Conservation (phyloP, 2,888 invertebrate species). For the Hypena proboscidalis region DNA sequence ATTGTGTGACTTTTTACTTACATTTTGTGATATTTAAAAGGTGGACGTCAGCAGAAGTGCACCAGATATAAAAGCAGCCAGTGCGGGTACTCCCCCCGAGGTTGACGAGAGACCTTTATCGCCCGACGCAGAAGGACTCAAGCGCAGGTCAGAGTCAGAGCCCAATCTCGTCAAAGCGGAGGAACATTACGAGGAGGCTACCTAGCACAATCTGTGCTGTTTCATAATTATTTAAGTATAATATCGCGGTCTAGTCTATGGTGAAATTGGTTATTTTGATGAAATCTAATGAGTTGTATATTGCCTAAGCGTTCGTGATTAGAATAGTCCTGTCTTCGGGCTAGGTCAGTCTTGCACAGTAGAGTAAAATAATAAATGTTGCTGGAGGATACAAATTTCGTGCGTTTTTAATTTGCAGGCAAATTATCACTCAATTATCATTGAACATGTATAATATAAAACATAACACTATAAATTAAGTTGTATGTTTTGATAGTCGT, state of each 20-base stretch:
- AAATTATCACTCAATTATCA: too few species aligned
- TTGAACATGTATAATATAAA: too few species aligned
- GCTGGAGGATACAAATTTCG: too few species aligned
- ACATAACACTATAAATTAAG: too few species aligned
- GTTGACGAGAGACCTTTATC: slow-evolving; percentile 58
- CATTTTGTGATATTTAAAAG: slow-evolving; percentile 32
- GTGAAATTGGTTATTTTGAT: slow-evolving; percentile 25
- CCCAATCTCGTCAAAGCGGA: slow-evolving; percentile 85
- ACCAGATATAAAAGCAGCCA: slow-evolving; percentile 83
- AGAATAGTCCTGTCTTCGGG: too few species aligned
- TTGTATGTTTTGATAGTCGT: too few species aligned
- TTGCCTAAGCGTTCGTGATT: too few species aligned
- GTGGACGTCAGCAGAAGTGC: slow-evolving; percentile 86
- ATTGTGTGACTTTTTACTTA: too few species aligned
- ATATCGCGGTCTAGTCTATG: slow-evolving; percentile 36
- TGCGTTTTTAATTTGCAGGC: too few species aligned
- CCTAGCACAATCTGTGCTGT: slow-evolving; percentile 51
- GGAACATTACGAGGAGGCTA: slow-evolving; percentile 68
- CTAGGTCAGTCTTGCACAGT: too few species aligned
- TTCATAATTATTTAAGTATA: slow-evolving; percentile 31
- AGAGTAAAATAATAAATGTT: too few species aligned
- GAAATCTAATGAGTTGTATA: slow-evolving; percentile 25
- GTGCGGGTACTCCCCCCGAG: slow-evolving; percentile 41
- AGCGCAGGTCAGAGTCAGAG: slow-evolving; percentile 87
- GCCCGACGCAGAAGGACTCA: slow-evolving; percentile 75